Evolutionary conservation across 2,113 vertebrate species (phyloP).

Genomic region (Chitala chitala): DNA sequence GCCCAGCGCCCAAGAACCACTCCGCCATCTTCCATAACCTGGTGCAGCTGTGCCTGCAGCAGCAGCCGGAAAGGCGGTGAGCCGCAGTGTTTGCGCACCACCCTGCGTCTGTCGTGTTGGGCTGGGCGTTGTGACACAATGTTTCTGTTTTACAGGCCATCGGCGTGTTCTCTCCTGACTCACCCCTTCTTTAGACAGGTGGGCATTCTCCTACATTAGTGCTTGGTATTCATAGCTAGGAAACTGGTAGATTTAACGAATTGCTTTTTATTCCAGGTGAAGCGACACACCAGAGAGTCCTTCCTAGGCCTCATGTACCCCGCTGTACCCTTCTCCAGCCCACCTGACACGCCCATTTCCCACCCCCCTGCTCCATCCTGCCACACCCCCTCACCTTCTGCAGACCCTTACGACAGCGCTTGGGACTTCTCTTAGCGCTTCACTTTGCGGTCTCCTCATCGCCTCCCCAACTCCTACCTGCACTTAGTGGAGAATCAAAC

Average conservation of each 20-base stretch:
- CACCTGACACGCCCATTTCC: slow-evolving; percentile 52
- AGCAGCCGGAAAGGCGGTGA: slow-evolving; percentile 77
- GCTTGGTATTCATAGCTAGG: too few species aligned
- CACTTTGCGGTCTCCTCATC: too few species aligned
- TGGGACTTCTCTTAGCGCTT: slow-evolving; percentile 68
- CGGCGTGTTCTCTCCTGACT: slow-evolving; percentile 78
- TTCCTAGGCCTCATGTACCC: slow-evolving; percentile 84
- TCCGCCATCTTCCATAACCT: slow-evolving; percentile 85
- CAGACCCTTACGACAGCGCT: slow-evolving; percentile 40
- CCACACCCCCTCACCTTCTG: slow-evolving; percentile 31
- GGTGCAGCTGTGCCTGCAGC: slow-evolving; percentile 88
- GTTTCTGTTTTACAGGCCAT: slow-evolving; percentile 66
- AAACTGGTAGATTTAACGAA: too few species aligned
- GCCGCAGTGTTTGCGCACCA: background rate
- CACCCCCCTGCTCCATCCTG: slow-evolving; percentile 44
- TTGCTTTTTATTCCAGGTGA: slow-evolving; percentile 69
- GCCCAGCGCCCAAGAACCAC: slow-evolving; percentile 81
- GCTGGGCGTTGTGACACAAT: slow-evolving; percentile 26
- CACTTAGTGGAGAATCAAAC: slow-evolving; percentile 50
- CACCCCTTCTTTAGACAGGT: slow-evolving; percentile 95
- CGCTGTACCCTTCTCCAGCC: slow-evolving; percentile 64
- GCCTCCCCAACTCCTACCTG: slow-evolving; percentile 4
- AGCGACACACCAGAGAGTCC: slow-evolving; percentile 76
- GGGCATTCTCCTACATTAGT: slow-evolving; percentile 35
- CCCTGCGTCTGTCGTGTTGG: background rate